Evolutionary conservation across 2,797 vertebrate species (phyloP).

Genomic region (Muscicapa comitata): DNA sequence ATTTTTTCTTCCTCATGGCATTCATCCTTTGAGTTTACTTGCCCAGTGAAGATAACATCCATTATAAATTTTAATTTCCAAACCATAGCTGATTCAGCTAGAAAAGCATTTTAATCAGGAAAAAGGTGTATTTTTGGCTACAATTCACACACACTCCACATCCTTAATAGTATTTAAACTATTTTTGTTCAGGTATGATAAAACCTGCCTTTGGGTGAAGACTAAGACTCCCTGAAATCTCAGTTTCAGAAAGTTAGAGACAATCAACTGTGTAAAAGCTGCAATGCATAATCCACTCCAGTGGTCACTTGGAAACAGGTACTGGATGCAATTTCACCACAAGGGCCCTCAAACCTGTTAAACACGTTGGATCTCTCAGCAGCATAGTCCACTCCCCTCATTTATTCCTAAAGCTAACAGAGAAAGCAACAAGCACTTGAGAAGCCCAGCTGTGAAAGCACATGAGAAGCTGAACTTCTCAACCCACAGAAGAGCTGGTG

Average conservation of each 20-base stretch:
- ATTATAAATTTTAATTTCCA: background rate
- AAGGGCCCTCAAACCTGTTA: background rate
- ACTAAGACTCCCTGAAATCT: background rate
- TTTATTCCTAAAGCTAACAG: background rate
- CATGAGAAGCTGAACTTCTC: slow-evolving; percentile 15
- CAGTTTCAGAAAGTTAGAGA: background rate
- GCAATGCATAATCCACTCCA: background rate
- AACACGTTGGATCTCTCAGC: background rate
- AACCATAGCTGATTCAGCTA: background rate
- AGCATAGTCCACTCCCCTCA: background rate
- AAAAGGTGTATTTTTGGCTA: background rate
- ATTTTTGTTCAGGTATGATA: background rate
- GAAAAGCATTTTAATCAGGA: background rate
- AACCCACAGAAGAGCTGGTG: background rate
- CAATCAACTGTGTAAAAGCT: background rate
- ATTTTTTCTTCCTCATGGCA: background rate
- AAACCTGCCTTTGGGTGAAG: background rate
- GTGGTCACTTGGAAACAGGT: background rate
- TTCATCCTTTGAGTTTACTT: background rate
- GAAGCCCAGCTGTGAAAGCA: slow-evolving; percentile 10
- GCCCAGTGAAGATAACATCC: background rate
- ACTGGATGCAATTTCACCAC: background rate
- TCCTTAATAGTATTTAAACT: background rate
- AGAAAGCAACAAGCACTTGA: background rate
- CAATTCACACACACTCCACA: background rate